These are phyloP conservation scores for Chloroceryle inda DNA, from an alignment of 2,797 vertebrate species.

Conservation along the genomic window DNA sequence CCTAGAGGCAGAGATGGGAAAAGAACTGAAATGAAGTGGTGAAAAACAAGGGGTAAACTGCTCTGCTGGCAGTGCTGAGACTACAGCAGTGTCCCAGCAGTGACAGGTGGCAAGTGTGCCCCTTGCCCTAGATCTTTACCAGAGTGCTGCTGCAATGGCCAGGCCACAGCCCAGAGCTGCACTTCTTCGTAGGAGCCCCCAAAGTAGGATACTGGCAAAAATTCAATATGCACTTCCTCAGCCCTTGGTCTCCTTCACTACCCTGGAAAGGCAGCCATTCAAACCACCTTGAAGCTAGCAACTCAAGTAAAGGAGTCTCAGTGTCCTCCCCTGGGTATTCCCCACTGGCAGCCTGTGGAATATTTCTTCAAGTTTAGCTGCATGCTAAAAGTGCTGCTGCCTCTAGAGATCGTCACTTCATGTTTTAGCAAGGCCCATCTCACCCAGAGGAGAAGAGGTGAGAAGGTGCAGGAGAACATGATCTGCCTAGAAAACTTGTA, in stretches of 20 bases:
- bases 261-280: neutral
- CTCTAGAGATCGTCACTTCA: neutral
- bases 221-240: neutral
- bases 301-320: neutral
- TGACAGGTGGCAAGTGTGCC: neutral
- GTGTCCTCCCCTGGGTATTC: neutral
- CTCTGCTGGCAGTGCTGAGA: neutral
- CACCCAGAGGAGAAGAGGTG: neutral
- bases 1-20: neutral
- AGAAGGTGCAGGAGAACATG: neutral
- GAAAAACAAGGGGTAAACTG: neutral
- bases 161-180: fast-evolving
- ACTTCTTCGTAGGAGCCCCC: neutral
- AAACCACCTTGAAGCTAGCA: neutral
- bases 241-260: neutral
- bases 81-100: neutral
- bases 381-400: neutral
- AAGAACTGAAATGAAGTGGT: neutral
- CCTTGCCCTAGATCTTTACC: neutral
- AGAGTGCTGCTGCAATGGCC: fast-evolving
- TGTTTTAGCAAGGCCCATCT: neutral
- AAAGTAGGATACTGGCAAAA: neutral
- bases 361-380: neutral
- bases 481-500: neutral
- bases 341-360: neutral